Evolutionary conservation across 2,113 vertebrate species (phyloP).

Genomic region (Phyllostomus hastatus): DNA sequence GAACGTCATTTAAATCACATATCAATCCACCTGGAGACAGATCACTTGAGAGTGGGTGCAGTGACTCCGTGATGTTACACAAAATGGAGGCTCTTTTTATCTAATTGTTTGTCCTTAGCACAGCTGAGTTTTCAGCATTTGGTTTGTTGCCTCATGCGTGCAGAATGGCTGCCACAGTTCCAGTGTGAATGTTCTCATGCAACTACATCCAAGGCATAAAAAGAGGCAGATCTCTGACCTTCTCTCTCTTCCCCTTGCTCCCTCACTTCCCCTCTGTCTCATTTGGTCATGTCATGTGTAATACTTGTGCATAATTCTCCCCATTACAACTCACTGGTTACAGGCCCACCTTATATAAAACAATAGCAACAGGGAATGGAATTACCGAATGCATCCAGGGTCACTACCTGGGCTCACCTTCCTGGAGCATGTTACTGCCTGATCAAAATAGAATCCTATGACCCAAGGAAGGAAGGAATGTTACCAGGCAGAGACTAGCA

Average conservation of each 20-base stretch:
- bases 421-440: neutral
- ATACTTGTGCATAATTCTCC: neutral
- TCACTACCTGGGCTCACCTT: neutral
- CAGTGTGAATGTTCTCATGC: neutral
- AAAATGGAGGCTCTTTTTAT: neutral
- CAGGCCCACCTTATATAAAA: neutral
- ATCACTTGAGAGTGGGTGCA: neutral
- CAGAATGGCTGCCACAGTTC: slow-evolving; percentile 4
- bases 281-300: neutral
- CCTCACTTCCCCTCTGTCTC: neutral
- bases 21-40: neutral
- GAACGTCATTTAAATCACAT: neutral
- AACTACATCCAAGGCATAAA: neutral
- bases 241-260: no score
- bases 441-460: neutral
- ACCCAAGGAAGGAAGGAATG: neutral
- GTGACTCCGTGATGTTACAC: neutral
- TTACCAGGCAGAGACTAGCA: neutral
- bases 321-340: neutral
- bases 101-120: neutral
- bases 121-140: neutral
- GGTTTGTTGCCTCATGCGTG: neutral
- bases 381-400: neutral
- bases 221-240: neutral
- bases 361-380: neutral